Evolutionary conservation across 2,888 invertebrate genomes (phyloP).

Genomic region (Polydrusus cervinus): DNA sequence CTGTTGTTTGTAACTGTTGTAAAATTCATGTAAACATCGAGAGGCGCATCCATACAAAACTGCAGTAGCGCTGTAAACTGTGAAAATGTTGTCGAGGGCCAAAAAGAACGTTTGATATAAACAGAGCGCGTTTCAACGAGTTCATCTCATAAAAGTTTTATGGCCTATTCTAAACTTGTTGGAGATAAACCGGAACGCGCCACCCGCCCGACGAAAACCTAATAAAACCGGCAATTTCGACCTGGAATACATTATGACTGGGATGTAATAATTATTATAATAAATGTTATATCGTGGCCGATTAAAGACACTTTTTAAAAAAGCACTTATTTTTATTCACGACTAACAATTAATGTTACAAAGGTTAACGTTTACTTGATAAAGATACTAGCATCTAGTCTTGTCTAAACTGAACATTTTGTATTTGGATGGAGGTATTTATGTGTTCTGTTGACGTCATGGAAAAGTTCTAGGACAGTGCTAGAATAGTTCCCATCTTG

Average conservation of each 20-base stretch:
- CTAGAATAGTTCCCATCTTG: too few species aligned
- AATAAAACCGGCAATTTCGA: constrained; percentile 9
- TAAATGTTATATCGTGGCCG: too few species aligned
- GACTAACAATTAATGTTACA: too few species aligned
- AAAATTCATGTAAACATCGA: constrained; percentile 23
- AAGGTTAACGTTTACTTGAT: too few species aligned
- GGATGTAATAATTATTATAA: not conserved
- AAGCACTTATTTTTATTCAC: too few species aligned
- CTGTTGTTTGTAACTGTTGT: constrained; percentile 5
- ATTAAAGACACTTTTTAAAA: too few species aligned
- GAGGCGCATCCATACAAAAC: not conserved
- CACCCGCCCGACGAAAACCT: constrained; percentile 3
- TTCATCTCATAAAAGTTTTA: constrained; percentile 42
- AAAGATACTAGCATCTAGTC: too few species aligned
- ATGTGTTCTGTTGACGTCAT: too few species aligned
- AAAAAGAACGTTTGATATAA: constrained; percentile 28
- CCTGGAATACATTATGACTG: constrained; percentile 6
- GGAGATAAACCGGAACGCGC: constrained; percentile 29
- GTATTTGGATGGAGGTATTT: too few species aligned
- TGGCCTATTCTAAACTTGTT: constrained; percentile 30
- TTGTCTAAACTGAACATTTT: too few species aligned
- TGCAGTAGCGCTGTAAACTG: constrained; percentile 11
- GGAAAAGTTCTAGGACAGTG: too few species aligned
- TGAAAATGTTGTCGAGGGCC: constrained; percentile 29
- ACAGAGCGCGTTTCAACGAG: constrained; percentile 30